Evolutionary conservation across 2,888 invertebrate species (phyloP).

Genomic region (Latrodectus elegans): DNA sequence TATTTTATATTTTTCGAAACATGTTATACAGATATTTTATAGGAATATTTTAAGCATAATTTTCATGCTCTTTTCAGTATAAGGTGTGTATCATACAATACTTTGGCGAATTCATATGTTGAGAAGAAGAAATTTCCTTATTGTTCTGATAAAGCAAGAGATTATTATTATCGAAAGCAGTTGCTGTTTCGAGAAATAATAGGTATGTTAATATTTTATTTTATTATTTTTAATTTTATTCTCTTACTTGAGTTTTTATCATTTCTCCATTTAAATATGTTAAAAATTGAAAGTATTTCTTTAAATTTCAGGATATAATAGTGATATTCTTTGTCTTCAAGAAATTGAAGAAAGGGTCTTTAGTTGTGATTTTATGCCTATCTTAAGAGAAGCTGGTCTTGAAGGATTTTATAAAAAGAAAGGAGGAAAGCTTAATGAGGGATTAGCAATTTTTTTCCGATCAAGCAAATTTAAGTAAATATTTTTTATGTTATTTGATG

Average conservation of each 20-base stretch:
- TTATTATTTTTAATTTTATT: neutral
- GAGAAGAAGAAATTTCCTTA: slow-evolving; percentile 87
- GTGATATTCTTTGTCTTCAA: slow-evolving; percentile 92
- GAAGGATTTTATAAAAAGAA: slow-evolving; percentile 82
- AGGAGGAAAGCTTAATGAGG: slow-evolving; percentile 85
- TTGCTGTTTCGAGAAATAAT: slow-evolving; percentile 87
- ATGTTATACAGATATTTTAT: no score
- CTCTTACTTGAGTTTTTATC: neutral
- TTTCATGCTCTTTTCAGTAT: slow-evolving; percentile 75
- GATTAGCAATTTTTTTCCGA: slow-evolving; percentile 86
- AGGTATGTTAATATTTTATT: slow-evolving; percentile 77
- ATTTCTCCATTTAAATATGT: neutral
- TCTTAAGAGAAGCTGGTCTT: slow-evolving; percentile 79
- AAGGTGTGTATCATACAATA: slow-evolving; percentile 90
- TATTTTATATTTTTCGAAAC: no score
- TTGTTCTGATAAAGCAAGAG: slow-evolving; percentile 87
- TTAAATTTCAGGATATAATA: slow-evolving; percentile 83
- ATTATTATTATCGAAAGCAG: slow-evolving; percentile 90
- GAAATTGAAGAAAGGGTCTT: slow-evolving; percentile 91
- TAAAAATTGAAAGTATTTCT: neutral
- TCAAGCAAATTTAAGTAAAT: slow-evolving; percentile 81
- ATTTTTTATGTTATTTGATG: neutral
- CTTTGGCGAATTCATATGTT: slow-evolving; percentile 92
- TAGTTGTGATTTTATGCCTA: slow-evolving; percentile 80
- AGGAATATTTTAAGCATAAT: no score